These are phyloP conservation scores for Nomada ferruginata DNA, from an alignment of 2,888 invertebrate species.

Conservation along the genomic window DNA sequence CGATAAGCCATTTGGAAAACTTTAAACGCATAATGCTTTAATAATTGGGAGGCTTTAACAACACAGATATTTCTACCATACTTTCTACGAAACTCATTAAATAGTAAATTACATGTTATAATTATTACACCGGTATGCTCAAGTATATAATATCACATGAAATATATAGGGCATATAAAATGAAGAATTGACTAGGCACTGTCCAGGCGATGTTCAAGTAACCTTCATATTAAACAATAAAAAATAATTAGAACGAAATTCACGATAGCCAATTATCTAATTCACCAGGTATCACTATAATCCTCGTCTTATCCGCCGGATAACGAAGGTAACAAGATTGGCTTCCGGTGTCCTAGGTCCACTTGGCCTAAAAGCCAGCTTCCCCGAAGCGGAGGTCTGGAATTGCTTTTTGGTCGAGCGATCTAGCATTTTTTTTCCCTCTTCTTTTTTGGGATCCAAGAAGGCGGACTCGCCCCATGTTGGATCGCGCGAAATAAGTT, in stretches of 20 bases:
- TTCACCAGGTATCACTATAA: constrained; percentile 30
- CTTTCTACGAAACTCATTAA: too few relatives aligned
- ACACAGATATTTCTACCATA: too few relatives aligned
- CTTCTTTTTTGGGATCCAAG: neutral
- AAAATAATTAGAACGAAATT: neutral
- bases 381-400: neutral
- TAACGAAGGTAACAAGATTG: constrained; percentile 28
- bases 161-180: too few relatives aligned
- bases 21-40: too few relatives aligned
- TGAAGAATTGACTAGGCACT: too few relatives aligned
- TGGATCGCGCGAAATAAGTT: constrained; percentile 32
- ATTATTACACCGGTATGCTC: too few relatives aligned
- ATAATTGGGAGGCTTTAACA: too few relatives aligned
- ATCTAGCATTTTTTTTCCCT: constrained; percentile 9
- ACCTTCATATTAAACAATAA: neutral
- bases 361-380: constrained; percentile 42
- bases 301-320: constrained; percentile 21
- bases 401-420: constrained; percentile 49
- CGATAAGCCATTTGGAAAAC: too few relatives aligned
- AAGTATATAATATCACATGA: too few relatives aligned
- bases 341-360: constrained; percentile 33
- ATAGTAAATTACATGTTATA: too few relatives aligned
- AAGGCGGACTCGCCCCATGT: neutral
- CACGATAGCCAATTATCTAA: constrained; percentile 2
- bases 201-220: neutral